These are phyloP conservation scores for Phrynosoma blainvillii DNA, from an alignment of 2,113 vertebrate genomes.

Conservation along the genomic window DNA sequence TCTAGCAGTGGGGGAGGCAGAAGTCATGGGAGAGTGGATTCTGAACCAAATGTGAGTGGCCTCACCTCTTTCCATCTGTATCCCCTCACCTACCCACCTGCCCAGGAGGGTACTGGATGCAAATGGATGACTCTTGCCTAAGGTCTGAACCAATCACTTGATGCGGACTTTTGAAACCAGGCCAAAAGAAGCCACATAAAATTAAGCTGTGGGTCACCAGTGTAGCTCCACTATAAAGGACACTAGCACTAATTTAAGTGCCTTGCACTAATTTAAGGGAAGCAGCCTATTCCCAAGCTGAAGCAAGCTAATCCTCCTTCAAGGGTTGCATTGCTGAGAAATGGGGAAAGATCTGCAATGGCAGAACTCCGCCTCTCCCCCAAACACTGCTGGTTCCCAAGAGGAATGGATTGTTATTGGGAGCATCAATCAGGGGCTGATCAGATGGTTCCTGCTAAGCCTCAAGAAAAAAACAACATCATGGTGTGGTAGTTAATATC, in stretches of 20 bases:
- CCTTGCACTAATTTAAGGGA: not conserved
- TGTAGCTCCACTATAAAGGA: not conserved
- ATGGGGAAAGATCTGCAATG: not conserved
- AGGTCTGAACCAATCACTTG: not conserved
- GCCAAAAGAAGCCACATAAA: not conserved
- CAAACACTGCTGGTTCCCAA: not conserved
- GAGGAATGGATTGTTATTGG: slow-evolving; percentile 4
- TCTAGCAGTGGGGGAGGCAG: not conserved
- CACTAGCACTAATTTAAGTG: not conserved
- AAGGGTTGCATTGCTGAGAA: not conserved
- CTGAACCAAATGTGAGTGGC: too few relatives aligned
- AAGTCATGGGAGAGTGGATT: not conserved
- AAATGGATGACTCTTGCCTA: not conserved
- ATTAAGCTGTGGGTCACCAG: not conserved
- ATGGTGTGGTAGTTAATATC: not conserved
- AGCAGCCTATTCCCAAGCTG: not conserved
- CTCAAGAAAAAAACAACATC: not conserved
- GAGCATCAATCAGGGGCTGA: slow-evolving; percentile 1
- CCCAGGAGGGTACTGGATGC: not conserved
- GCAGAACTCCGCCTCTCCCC: not conserved
- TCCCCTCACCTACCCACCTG: not conserved
- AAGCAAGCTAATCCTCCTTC: not conserved
- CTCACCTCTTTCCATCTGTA: too few relatives aligned
- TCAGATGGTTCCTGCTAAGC: not conserved
- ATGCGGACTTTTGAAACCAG: not conserved